Evolutionary conservation across 2,797 vertebrate genomes (phyloP).

Genomic region (Danio choprae): DNA sequence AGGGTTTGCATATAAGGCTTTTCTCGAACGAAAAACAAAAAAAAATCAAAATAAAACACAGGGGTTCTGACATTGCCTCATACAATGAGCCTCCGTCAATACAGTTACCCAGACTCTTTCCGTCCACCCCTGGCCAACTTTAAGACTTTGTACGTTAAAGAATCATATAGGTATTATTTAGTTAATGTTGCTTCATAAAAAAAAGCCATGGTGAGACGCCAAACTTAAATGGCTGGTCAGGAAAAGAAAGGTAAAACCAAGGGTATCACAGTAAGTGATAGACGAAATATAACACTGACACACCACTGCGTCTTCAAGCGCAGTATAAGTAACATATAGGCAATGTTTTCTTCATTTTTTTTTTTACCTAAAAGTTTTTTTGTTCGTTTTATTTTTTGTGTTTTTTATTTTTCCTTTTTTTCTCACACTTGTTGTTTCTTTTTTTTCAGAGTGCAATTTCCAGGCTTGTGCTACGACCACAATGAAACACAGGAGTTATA

Average conservation of each 20-base stretch:
- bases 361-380: constrained; percentile 61
- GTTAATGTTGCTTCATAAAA: constrained; percentile 89
- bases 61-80: constrained; percentile 79
- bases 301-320: constrained; percentile 77
- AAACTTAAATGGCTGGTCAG: constrained; percentile 92
- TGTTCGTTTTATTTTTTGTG: constrained; percentile 48
- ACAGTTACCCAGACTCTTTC: constrained; percentile 50
- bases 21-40: constrained; percentile 81
- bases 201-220: constrained; percentile 86
- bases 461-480: constrained; percentile 94
- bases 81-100: constrained; percentile 54
- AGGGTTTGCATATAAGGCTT: constrained; percentile 99
- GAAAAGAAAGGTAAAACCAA: constrained; percentile 80
- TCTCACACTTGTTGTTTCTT: constrained; percentile 84
- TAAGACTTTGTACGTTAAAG: constrained; percentile 84
- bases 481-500: constrained; percentile 91
- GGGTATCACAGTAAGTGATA: constrained; percentile 88
- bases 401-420: constrained; percentile 72
- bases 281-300: constrained; percentile 89
- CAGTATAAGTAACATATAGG: constrained; percentile 93
- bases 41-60: constrained; percentile 73
- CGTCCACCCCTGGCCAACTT: constrained; percentile 53
- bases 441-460: constrained; percentile 93
- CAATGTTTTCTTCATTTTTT: constrained; percentile 80
- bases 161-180: constrained; percentile 93